Evolutionary conservation across 1,140 invertebrate genomes (phyloP).

Genomic region (Trichonephila clavipes): DNA sequence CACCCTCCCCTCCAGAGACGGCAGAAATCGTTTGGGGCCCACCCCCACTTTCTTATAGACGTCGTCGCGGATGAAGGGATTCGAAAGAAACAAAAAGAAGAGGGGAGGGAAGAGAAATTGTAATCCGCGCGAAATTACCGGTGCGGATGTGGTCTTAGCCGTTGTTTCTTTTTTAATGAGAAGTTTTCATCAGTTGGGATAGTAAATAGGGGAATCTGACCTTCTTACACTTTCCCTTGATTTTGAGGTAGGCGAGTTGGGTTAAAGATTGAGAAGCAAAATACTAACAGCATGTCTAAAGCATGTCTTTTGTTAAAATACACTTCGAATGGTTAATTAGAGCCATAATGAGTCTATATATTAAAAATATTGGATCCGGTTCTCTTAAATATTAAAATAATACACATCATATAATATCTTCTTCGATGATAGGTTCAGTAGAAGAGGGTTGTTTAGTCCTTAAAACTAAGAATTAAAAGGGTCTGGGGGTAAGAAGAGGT

Average conservation of each 20-base stretch:
- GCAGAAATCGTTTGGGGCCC: neutral
- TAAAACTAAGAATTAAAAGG: too few relatives aligned
- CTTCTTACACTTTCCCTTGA: neutral
- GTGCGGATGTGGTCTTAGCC: slow-evolving; percentile 12
- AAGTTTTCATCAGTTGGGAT: slow-evolving; percentile 1
- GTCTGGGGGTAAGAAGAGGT: too few relatives aligned
- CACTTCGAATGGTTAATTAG: neutral
- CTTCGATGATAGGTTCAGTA: too few relatives aligned
- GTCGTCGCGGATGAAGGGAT: slow-evolving; percentile 4
- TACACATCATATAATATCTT: too few relatives aligned
- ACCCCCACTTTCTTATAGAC: slow-evolving; percentile 7
- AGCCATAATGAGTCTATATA: neutral
- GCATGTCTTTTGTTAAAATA: neutral
- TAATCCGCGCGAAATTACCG: slow-evolving; percentile 5
- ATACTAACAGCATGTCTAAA: neutral
- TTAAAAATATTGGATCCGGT: neutral
- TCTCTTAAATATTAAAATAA: too few relatives aligned
- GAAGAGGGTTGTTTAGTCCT: too few relatives aligned
- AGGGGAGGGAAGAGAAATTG: neutral
- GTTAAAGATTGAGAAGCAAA: neutral
- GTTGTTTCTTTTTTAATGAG: neutral
- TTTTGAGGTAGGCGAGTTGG: neutral
- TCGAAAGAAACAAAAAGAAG: neutral
- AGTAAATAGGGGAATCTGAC: neutral
- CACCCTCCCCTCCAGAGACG: neutral